Percentiles rank a stretch among this genome's conserved stretches.
Evolutionary conservation across 2,113 vertebrate species (phyloP).

Genomic region (Tursiops truncatus): DNA sequence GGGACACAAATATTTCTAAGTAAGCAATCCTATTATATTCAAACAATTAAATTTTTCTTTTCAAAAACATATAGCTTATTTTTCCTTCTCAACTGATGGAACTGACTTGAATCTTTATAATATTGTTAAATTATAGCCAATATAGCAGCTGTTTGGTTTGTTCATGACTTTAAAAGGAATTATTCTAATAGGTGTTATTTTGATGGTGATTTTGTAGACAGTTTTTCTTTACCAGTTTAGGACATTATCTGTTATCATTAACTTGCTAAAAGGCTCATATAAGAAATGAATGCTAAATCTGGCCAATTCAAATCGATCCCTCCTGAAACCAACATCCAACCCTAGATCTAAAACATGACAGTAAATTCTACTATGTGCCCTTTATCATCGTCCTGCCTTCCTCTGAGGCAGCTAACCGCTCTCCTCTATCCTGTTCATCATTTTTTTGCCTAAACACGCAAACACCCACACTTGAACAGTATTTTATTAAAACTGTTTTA

Average conservation of each 20-base stretch:
- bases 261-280: not conserved
- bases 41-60: not conserved
- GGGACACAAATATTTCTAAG: not conserved
- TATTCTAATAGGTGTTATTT: not conserved
- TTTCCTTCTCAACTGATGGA: not conserved
- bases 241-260: not conserved
- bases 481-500: not conserved
- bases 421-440: not conserved
- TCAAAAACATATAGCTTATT: not conserved
- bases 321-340: not conserved
- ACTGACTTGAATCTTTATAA: not conserved
- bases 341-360: not conserved
- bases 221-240: not conserved
- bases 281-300: not conserved
- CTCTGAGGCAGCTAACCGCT: not conserved
- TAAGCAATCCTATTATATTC: not conserved
- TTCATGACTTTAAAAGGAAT: not conserved
- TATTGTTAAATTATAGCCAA: not conserved
- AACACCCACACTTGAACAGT: not conserved
- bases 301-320: not conserved
- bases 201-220: not conserved
- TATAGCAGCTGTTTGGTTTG: not conserved
- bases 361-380: not conserved
- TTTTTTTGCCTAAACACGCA: not conserved
- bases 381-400: not conserved